Evolutionary conservation across 2,797 vertebrate genomes (phyloP), one percentile per base, ranked within the genome.

Genomic region (Hippopotamyrus pictus): DNA sequence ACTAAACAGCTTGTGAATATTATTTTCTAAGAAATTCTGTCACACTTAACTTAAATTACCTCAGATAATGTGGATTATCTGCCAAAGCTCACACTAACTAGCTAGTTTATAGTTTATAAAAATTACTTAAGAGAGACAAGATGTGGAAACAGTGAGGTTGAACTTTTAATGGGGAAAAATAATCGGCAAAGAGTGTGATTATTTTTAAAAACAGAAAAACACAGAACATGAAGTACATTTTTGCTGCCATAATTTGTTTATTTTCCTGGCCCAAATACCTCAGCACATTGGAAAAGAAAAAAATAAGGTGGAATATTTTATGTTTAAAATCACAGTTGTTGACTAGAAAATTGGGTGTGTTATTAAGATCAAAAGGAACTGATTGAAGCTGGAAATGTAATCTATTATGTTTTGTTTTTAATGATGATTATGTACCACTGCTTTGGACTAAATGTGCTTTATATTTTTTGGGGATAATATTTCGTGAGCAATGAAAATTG

Each of bases 181-280:
- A 79, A 51, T 33, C 17, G 19, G 59, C 48, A 48, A 76, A 53
- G 7, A 51, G n/a, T 88, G n/a, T 53, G 14, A 76, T 73, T 73
- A 33, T 88, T 51, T 33, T 88, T 14, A 79, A 79, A 88, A 29
- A 37, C 3, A 76, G 65, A 19, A 50, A 88, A 88, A 89, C 57
- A 85, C 6, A 46, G 69, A 51, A 54, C 11, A 93, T 92, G 92
- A 92, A 94, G 95, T 93, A 93, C 88, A 91, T 92, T 90, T 59
- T 48, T 46, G 3, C 5, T 89, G 51, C 76, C 92, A 48, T 50
- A 17, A 22, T 89, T 25, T 44, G 59, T 44, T 69, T 59, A 88
- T 19, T 88, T 83, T 88, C 37, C 48, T 53, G 46, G 22, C 50
- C 41, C 19, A 48, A 88, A 48, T n/a, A 17, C 76, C 22, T 46